Base-by-base conservation (phyloP, 2,797 vertebrate genomes). In the Pipistrellus kuhlii region DNA sequence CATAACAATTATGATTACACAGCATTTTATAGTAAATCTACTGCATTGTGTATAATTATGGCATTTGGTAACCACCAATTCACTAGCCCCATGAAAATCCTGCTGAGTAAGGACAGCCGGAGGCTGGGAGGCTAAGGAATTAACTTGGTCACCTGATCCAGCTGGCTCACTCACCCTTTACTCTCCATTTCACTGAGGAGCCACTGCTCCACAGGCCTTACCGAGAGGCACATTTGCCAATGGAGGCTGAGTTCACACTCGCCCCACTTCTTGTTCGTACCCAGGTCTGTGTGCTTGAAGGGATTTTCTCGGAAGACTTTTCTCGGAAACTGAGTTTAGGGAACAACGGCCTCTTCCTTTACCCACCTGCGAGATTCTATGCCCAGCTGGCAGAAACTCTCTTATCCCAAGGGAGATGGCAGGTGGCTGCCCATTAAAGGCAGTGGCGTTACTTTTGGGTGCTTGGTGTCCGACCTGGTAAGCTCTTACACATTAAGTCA, bases 1-100 rank as follows among this genome's bases (percentile, higher is more conserved):
- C 62, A 72, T 14, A 27, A 88, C 71, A 53, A 46, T 21, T 68
- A 27, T 59, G 85, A 92, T 51, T 81, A 78, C 85, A 85, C 8
- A 30, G 32, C 4, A 3, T 78, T 85, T 77, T 88, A 44, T 13
- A 53, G 84, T n/a, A 69, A 88, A 51, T 68, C 64, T 3, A 57
- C 18, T 27, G 62, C 30, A 51, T 27, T 51, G 27, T 64, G 46
- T 71, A 73, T 94, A 66, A 75, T 94, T 44, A 95, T 1, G 30
- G 84, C 81, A 62, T 90, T 53, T 92, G 46, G 53, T 76, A 95
- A 90, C 91, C 38, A 55, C 23, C 75, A 90, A 85, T 66, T 95
- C 78, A 69, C 71, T 82, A 90, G 91, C 44, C 48, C 88, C 88
- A 78, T 6, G 46, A 78, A 95, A 78, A 87, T 78, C 92, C 62